phyloP scores from a whole-genome alignment of 2,888 invertebrate species.

The Maniola hyperantus region DNA sequence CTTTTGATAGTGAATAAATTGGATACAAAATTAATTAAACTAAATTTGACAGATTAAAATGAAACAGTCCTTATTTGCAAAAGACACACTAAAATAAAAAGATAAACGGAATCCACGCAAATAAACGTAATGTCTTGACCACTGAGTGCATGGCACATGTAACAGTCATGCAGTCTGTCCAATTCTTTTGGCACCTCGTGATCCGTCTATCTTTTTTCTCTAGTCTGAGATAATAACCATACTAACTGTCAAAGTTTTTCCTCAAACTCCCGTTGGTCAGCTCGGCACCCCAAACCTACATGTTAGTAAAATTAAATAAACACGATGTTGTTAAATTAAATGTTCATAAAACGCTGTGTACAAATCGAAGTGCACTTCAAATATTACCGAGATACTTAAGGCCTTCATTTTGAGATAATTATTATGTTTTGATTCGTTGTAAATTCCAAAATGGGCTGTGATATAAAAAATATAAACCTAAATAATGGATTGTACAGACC shows the following conservation, averaged over 20 bases:
- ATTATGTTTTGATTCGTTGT: conserved; percentile 78
- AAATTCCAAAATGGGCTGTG: conserved; percentile 92
- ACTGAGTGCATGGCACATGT: neutral
- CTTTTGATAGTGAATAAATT: neutral
- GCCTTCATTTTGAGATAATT: conserved; percentile 71
- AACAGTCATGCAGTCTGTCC: neutral
- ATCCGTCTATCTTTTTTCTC: neutral
- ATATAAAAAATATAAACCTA: conserved; percentile 84
- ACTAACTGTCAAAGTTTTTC: neutral
- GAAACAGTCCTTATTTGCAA: neutral
- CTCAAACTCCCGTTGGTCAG: conserved; percentile 48
- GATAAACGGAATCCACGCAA: neutral
- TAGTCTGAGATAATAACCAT: conserved; percentile 3
- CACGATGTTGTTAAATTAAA: conserved; percentile 68
- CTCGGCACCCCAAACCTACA: conserved; percentile 59
- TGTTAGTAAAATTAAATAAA: conserved; percentile 61
- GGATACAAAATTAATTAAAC: neutral
- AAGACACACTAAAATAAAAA: neutral
- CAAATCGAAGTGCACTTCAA: conserved; percentile 82
- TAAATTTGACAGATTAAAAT: neutral
- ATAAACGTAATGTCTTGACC: neutral
- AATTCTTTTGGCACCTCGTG: neutral
- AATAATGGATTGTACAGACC: conserved; percentile 87
- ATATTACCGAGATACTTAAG: conserved; percentile 66
- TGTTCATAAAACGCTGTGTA: conserved; percentile 80